These are phyloP conservation scores for Strix aluco DNA, from an alignment of 2,113 vertebrate species.

Conservation along the genomic window DNA sequence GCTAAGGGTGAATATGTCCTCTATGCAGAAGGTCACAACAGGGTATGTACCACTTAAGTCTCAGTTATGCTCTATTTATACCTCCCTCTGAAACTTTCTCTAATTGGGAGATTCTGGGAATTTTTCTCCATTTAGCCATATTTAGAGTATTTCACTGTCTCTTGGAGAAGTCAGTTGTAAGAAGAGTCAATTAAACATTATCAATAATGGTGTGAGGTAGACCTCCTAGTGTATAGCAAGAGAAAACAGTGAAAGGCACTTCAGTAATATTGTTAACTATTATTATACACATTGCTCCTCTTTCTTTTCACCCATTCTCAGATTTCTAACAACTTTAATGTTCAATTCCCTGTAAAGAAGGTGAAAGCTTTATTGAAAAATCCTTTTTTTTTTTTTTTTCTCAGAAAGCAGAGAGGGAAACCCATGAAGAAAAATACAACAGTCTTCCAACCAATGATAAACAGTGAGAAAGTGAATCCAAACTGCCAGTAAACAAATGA, in stretches of 20 bases:
- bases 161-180: not conserved
- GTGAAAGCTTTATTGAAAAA: not conserved
- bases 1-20: not conserved
- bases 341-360: not conserved
- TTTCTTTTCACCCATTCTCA: not conserved
- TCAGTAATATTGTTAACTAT: not conserved
- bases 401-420: not conserved
- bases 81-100: not conserved
- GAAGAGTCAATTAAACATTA: not conserved
- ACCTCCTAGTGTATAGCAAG: not conserved
- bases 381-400: not conserved
- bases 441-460: not conserved
- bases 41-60: conserved; percentile 4
- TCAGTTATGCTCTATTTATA: conserved; percentile 30
- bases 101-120: not conserved
- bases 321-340: not conserved
- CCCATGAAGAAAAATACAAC: not conserved
- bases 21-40: not conserved
- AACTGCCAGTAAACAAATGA: not conserved
- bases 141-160: not conserved
- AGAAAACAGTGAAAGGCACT: not conserved
- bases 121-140: not conserved
- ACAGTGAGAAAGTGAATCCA: not conserved
- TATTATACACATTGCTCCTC: not conserved
- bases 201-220: not conserved